Evolutionary conservation across 2,113 vertebrate genomes (phyloP).

Genomic region (Sigmodon hispidus): DNA sequence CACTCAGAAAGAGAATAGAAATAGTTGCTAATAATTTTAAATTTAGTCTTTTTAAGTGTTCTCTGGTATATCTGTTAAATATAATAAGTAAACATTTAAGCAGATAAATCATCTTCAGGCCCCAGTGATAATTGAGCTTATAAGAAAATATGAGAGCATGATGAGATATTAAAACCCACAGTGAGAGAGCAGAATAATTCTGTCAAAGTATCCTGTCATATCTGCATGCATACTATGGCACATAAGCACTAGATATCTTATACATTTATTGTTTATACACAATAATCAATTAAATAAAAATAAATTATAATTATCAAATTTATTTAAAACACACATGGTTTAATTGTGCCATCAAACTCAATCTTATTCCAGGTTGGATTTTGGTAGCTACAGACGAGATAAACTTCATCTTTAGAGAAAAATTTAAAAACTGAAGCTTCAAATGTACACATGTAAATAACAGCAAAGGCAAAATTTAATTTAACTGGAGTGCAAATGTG

Average conservation of each 20-base stretch:
- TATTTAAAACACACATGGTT: not conserved
- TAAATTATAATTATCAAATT: not conserved
- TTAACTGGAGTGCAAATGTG: not conserved
- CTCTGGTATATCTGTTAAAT: not conserved
- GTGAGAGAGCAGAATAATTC: not conserved
- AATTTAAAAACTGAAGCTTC: not conserved
- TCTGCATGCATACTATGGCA: not conserved
- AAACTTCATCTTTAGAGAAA: slow-evolving; percentile 14
- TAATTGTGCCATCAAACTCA: not conserved
- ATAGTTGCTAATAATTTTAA: not conserved
- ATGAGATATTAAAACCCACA: not conserved
- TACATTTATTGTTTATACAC: not conserved
- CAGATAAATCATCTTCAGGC: not conserved
- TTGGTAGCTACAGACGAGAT: not conserved
- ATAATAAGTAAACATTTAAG: not conserved
- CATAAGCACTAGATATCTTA: not conserved
- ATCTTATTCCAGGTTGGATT: not conserved
- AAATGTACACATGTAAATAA: not conserved
- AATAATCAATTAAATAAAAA: not conserved
- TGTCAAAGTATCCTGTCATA: not conserved
- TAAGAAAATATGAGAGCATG: not conserved
- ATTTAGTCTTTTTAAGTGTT: not conserved
- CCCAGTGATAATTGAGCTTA: not conserved
- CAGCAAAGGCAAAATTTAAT: not conserved
- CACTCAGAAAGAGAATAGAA: not conserved